Evolutionary conservation across 1,140 invertebrate genomes (phyloP), one percentile per base, ranked within the genome.

Genomic region (Thrips palmi): DNA sequence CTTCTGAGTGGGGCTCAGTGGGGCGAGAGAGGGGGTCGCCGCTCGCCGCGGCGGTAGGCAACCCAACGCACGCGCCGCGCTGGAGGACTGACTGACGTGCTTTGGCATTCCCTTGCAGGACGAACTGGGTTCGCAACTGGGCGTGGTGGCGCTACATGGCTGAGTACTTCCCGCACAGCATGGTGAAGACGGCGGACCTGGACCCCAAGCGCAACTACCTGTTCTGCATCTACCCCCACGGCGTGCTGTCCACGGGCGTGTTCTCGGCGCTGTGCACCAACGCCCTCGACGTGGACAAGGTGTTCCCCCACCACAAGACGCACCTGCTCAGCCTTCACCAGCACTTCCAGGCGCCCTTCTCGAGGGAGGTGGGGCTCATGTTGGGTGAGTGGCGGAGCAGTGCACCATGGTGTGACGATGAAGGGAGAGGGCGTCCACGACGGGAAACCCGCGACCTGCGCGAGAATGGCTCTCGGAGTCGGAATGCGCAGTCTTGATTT

Each of bases 151-250:
- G 64, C 15, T 70, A 80, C 50, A 79, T 76, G 52, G 57, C 69
- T 7, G 67, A 77, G 43, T 94, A 86, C 54, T 94, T 92, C 54
- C 89, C 89, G 0, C 54, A 88, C 3, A 71, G 70, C 35, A 53
- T 94, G 8, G 68, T 83, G 1, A 89, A 89, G 56, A 84, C 83
- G 0, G 64, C 59, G 0, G 83, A 89, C 5, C 53, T 93, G 25
- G 72, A 81, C 49, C 71, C 84, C 1, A 62, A 67, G 4, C 73
- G 63, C 44, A 89, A 89, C 55, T 94, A 94, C 52, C 63, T 94
- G 2, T 71, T 93, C 43, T 79, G 79, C 2, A 73, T 70, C 35
- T 89, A 88, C 59, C 91, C 91, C 1, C 91, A 97, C 56, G 91
- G 91, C 1, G 64, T 93, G 8, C 60, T 86, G 5, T 74, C 75